These are phyloP conservation scores for Troglohyphantes excavatus DNA, from an alignment of 2,888 invertebrate genomes.

Conservation along the genomic window DNA sequence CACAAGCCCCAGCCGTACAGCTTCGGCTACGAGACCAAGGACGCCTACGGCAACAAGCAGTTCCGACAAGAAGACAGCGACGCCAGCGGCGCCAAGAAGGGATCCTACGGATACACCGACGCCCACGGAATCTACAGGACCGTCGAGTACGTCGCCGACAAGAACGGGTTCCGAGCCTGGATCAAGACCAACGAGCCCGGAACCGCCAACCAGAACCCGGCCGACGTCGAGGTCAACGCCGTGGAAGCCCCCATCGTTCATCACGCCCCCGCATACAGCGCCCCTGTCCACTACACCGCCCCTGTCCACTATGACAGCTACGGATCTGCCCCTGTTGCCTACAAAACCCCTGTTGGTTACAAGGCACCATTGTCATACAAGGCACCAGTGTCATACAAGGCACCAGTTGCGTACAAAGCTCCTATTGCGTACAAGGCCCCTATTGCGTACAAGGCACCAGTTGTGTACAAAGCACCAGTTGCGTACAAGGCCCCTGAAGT, in stretches of 20 bases:
- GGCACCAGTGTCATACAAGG: conserved; percentile 69
- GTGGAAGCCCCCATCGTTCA: conserved; percentile 72
- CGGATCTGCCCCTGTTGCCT: conserved; percentile 69
- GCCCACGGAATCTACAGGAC: conserved; percentile 78
- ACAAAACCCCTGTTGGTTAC: conserved; percentile 70
- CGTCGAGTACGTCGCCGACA: conserved; percentile 79
- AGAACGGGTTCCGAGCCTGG: conserved; percentile 78
- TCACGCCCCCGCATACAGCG: conserved; percentile 70
- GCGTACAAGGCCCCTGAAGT: conserved; percentile 53
- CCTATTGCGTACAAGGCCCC: conserved; percentile 35
- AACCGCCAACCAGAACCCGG: conserved; percentile 76
- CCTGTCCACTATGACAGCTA: conserved; percentile 71
- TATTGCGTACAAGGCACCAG: conserved; percentile 51
- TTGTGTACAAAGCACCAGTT: conserved; percentile 38
- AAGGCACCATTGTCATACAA: conserved; percentile 69
- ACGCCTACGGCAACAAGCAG: conserved; percentile 79
- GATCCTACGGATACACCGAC: conserved; percentile 79
- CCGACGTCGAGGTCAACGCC: conserved; percentile 74
- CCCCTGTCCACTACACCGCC: conserved; percentile 67
- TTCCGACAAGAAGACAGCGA: conserved; percentile 79
- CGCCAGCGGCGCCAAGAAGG: conserved; percentile 78
- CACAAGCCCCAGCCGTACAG: conserved; percentile 77
- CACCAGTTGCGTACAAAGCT: conserved; percentile 39
- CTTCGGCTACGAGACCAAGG: conserved; percentile 78
- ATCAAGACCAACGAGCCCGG: conserved; percentile 79